Evolutionary conservation across 92 coral and sea anemone species (phyloP).

Genomic region (Epizoanthus illoricatus): DNA sequence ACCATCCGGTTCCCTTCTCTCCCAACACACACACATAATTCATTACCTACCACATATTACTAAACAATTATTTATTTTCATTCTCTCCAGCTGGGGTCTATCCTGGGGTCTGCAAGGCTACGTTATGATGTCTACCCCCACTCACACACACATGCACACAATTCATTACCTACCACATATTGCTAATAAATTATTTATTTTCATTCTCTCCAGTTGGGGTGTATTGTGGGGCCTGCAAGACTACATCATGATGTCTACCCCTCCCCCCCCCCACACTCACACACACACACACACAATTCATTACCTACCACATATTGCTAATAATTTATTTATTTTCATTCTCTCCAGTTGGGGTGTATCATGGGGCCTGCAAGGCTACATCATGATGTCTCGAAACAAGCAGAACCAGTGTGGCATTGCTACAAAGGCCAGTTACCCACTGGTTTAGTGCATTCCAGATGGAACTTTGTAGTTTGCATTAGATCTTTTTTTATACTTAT

Average conservation of each 20-base stretch:
- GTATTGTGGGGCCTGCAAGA: slow-evolving; percentile 72
- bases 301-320: background rate
- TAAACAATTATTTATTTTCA: no score
- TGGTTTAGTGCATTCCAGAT: slow-evolving; percentile 45
- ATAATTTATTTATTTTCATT: background rate
- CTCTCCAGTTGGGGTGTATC: slow-evolving; percentile 58
- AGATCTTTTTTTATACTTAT: no score
- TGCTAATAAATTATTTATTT: background rate
- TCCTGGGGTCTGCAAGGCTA: no score
- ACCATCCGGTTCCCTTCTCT: no score
- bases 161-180: background rate
- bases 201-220: slow-evolving; percentile 57
- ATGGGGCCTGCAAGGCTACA: slow-evolving; percentile 85
- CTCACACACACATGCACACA: no score
- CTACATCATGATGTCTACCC: slow-evolving; percentile 46
- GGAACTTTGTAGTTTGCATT: background rate
- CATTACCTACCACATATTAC: no score
- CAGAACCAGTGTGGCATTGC: slow-evolving; percentile 90
- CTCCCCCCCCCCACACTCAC: no score
- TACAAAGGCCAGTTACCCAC: slow-evolving; percentile 77
- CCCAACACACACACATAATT: no score
- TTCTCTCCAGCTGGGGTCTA: background rate
- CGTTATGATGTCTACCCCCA: no score
- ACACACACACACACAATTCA: no score
- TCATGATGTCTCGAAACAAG: slow-evolving; percentile 83